Conservation (phyloP, 1,140 invertebrate genomes). For the Hypothenemus hampei region DNA sequence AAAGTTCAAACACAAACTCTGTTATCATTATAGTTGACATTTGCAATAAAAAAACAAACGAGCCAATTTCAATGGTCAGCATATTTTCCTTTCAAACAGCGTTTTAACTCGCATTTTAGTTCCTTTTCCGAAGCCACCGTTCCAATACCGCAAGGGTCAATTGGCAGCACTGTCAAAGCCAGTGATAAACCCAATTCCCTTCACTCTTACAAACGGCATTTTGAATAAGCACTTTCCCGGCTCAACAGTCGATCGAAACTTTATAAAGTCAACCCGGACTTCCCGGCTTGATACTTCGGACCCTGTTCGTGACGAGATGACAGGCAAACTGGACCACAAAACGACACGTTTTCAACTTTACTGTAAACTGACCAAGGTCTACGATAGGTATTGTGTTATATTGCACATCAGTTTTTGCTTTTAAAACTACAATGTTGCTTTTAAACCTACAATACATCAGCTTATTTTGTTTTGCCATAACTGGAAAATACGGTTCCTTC, state of each 20-base stretch:
- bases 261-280: slow-evolving; percentile 17
- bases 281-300: slow-evolving; percentile 12
- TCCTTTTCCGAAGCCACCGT: too few relatives aligned
- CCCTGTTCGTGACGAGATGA: slow-evolving; percentile 16
- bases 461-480: slow-evolving; percentile 13
- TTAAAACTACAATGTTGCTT: slow-evolving; percentile 13
- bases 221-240: slow-evolving; percentile 10
- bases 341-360: slow-evolving; percentile 18
- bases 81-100: too few relatives aligned
- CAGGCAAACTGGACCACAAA: slow-evolving; percentile 11
- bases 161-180: slow-evolving; percentile 17
- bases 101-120: too few relatives aligned
- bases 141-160: slow-evolving; percentile 11
- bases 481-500: slow-evolving; percentile 16
- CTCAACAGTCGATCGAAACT: slow-evolving; percentile 17
- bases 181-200: slow-evolving; percentile 23
- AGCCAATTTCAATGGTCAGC: too few relatives aligned
- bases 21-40: too few relatives aligned
- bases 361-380: slow-evolving; percentile 13
- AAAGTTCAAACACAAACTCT: too few relatives aligned
- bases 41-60: too few relatives aligned
- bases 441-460: too few relatives aligned
- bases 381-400: slow-evolving; percentile 8
- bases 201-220: slow-evolving; percentile 10
- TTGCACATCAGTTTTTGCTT: slow-evolving; percentile 25